Evolutionary conservation across 2,888 invertebrate genomes (phyloP).

Genomic region (Caenorhabditis sp.): DNA sequence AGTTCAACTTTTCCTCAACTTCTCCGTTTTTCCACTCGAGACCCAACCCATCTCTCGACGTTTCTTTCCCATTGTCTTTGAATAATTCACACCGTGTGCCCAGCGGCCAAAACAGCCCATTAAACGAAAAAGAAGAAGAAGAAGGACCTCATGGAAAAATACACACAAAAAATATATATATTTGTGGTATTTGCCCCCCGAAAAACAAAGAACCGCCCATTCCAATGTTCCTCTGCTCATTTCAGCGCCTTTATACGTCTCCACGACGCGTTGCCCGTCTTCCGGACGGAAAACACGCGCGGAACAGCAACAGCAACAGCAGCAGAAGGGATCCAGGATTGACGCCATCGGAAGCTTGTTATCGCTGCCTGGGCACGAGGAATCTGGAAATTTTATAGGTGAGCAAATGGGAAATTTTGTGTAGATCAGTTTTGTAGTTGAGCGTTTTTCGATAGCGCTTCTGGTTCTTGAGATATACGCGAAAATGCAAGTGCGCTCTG

Average conservation of each 20-base stretch:
- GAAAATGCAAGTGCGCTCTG: neutral
- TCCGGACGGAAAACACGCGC: conserved; percentile 23
- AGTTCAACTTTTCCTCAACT: too few relatives aligned
- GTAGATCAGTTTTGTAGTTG: neutral
- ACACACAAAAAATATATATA: too few relatives aligned
- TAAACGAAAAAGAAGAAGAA: too few relatives aligned
- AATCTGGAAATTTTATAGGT: conserved; percentile 18
- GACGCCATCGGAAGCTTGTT: conserved; percentile 54
- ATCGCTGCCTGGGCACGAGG: conserved; percentile 47
- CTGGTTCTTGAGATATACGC: neutral
- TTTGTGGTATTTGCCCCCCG: neutral
- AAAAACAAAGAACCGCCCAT: conserved; percentile 12
- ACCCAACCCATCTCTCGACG: conserved; percentile 1
- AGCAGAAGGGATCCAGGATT: conserved; percentile 30
- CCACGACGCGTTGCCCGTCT: conserved; percentile 58
- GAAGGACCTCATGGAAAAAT: too few relatives aligned
- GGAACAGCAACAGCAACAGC: conserved; percentile 20
- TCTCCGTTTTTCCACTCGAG: conserved; percentile 3
- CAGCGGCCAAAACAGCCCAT: neutral
- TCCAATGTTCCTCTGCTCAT: too few relatives aligned
- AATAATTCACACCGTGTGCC: neutral
- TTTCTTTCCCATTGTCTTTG: too few relatives aligned
- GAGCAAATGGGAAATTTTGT: neutral
- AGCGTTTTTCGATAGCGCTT: neutral
- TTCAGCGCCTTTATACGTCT: conserved; percentile 55